These are phyloP conservation scores for Tetraodon nigroviridis DNA, from an alignment of 2,113 vertebrate genomes.

Conservation along the genomic window DNA sequence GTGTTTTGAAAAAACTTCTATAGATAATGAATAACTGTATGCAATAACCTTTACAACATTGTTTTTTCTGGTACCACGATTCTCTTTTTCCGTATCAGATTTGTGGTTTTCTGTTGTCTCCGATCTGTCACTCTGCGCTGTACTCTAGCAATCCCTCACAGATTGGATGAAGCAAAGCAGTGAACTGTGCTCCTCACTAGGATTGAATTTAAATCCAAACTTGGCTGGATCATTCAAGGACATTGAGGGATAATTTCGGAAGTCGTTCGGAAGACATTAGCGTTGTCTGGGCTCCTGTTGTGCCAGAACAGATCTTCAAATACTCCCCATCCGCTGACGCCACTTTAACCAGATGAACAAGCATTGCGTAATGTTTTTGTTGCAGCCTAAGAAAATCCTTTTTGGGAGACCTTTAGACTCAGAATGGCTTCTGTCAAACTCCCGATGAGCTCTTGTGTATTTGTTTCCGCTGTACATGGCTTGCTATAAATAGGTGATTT, in stretches of 20 bases:
- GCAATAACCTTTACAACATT: too few species aligned
- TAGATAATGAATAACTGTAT: too few species aligned
- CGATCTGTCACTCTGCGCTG: background rate
- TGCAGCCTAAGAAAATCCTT: background rate
- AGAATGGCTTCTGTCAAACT: conserved; percentile 12
- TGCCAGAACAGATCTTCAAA: conserved; percentile 17
- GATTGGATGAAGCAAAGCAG: conserved; percentile 15
- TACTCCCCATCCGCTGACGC: background rate
- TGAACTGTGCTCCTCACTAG: conserved; percentile 22
- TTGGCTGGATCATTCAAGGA: conserved; percentile 14
- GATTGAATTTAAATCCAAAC: conserved; percentile 29
- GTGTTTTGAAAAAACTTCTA: too few species aligned
- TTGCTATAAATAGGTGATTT: conserved; percentile 1
- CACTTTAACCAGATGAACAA: conserved; percentile 16
- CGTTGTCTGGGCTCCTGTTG: conserved; percentile 3
- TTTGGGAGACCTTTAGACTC: background rate
- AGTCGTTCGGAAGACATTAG: conserved; percentile 21
- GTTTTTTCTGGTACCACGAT: background rate
- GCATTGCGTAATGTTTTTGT: conserved; percentile 13
- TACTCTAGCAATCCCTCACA: conserved; percentile 6
- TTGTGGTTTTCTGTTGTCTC: conserved; percentile 7
- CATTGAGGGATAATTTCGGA: conserved; percentile 13
- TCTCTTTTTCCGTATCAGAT: background rate
- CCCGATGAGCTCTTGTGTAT: background rate
- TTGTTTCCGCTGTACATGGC: background rate